Evolutionary conservation across 1,140 invertebrate genomes (phyloP), one percentile per base, ranked within the genome.

Genomic region (Hormaphis cornu): DNA sequence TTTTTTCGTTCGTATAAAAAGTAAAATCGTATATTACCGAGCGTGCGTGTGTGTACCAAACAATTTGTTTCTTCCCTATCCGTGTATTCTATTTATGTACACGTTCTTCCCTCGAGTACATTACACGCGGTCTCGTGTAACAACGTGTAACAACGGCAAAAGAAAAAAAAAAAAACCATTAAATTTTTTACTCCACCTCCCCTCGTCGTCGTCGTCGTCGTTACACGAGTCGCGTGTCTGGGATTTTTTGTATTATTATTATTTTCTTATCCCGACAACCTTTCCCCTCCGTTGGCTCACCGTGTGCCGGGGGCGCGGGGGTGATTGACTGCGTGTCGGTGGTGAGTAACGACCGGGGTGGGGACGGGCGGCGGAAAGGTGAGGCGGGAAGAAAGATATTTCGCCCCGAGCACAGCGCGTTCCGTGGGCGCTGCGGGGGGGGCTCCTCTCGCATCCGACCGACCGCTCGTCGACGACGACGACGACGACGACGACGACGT

Each of bases 301-400:
- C 69, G 76, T 78, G 72, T 78, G 77, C 18, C 73, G 78, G 79
- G 72, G 77, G 76, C 53, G 78, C 79, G 33, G 33, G 48, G 48
- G 48, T 50, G 63, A 69, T 69, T 69, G 63, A 50, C 35, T 18
- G 30, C 35, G 50, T 52, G 20, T n/a, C 9, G 14, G 48, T 50
- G 44, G 5, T 6, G 44, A 22, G 30, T 4, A 7, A 35, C 1
- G 22, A 24, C 24, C 76, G 78, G n/a, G 70, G 78, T 77, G 2
- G 78, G 76, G 78, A 77, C 76, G 56, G 44, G 14, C 28, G 12
- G 16, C 44, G 69, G 14, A 5, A 26, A 35, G 46, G 42, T 9
- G 58, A 20, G 12, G 20, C 18, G n/a, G 50, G 33, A 22, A 46
- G 48, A 44, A 22, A 46, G 28, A 40, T 20, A 54, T 37, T 66